Evolutionary conservation across 2,797 vertebrate species (phyloP).

Genomic region (Corythornis leucogaster): DNA sequence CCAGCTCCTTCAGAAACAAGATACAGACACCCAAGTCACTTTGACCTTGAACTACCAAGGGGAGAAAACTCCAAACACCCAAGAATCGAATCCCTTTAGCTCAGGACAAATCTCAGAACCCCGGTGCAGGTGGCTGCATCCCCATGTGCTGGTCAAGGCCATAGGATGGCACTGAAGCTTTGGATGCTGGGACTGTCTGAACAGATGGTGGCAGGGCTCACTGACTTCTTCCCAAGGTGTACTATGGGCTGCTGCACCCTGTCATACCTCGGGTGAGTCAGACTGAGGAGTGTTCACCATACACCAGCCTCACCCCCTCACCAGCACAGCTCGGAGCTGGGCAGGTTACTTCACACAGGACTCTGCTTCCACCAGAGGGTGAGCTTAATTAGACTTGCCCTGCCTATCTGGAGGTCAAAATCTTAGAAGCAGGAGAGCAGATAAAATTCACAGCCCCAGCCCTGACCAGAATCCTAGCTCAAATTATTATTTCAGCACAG

Average conservation of each 20-base stretch:
- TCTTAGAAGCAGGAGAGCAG: neutral
- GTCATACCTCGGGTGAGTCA: neutral
- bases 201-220: neutral
- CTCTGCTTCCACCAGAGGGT: neutral
- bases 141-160: neutral
- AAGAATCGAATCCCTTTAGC: neutral
- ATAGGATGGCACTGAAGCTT: neutral
- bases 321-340: neutral
- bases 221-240: neutral
- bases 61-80: neutral
- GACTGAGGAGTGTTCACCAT: neutral
- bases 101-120: neutral
- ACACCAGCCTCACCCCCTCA: neutral
- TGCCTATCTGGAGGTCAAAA: neutral
- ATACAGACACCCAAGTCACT: neutral
- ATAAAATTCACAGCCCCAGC: neutral
- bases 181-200: neutral
- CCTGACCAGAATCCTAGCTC: neutral
- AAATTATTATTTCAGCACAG: neutral
- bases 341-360: neutral
- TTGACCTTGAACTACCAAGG: neutral
- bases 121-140: neutral
- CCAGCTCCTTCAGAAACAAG: neutral
- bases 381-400: neutral
- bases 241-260: neutral